phyloP scores from a whole-genome alignment of 1,140 invertebrate genomes.

The Aporrectodea caliginosa region DNA sequence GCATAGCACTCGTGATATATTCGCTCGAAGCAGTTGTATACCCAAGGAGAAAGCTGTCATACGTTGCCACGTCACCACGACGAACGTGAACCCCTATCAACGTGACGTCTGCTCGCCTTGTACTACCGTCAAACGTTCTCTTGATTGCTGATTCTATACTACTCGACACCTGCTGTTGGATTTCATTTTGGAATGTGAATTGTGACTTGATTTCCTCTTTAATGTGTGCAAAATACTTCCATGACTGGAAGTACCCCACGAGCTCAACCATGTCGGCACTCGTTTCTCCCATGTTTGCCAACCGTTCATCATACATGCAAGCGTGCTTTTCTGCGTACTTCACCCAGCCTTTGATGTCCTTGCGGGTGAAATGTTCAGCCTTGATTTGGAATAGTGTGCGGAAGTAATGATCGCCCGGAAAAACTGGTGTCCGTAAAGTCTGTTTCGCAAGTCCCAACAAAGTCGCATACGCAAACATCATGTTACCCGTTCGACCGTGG shows the following conservation, averaged over 20 bases:
- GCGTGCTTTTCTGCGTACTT: background rate
- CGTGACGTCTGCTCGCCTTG: constrained; percentile 25
- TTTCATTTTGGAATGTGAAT: constrained; percentile 12
- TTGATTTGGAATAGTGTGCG: background rate
- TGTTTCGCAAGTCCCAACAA: constrained; percentile 26
- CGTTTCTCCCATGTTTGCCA: constrained; percentile 19
- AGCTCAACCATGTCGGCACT: background rate
- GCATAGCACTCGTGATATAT: background rate
- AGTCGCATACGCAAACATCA: constrained; percentile 32
- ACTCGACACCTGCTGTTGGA: background rate
- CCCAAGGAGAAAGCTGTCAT: background rate
- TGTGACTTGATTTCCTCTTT: background rate
- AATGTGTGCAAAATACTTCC: constrained; percentile 25
- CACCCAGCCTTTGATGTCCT: background rate
- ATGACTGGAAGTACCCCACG: constrained; percentile 25
- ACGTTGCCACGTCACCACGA: background rate
- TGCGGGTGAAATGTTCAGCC: background rate
- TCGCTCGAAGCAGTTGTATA: background rate
- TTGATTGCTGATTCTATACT: background rate
- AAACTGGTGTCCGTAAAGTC: constrained; percentile 13
- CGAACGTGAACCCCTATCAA: constrained; percentile 17
- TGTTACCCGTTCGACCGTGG: constrained; percentile 20
- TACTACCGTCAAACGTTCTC: background rate
- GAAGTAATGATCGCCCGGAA: background rate
- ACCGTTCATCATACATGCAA: background rate